Conservation (phyloP, 2,888 invertebrate species). For the Polydrusus tereticollis region DNA sequence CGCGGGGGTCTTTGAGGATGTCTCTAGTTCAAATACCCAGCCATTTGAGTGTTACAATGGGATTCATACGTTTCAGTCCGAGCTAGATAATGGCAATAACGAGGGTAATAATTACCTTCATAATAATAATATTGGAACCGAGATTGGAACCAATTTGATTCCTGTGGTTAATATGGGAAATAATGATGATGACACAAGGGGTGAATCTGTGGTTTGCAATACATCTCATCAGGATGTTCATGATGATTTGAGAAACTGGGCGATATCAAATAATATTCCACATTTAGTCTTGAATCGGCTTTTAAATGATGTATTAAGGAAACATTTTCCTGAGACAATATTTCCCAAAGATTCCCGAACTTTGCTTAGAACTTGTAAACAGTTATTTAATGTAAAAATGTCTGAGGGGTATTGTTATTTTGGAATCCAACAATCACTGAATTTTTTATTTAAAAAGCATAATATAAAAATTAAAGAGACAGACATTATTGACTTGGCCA, state of each 20-base stretch:
- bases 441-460: slow-evolving; percentile 26
- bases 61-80: too few relatives aligned
- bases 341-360: slow-evolving; percentile 40
- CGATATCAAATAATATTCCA: slow-evolving; percentile 25
- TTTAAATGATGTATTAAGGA: slow-evolving; percentile 26
- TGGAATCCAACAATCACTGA: slow-evolving; percentile 38
- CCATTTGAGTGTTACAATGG: too few relatives aligned
- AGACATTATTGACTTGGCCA: slow-evolving; percentile 33
- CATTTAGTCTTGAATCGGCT: slow-evolving; percentile 34
- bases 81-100: too few relatives aligned
- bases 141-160: too few relatives aligned
- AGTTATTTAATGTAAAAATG: slow-evolving; percentile 17
- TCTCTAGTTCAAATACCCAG: too few relatives aligned
- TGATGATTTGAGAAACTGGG: slow-evolving; percentile 23
- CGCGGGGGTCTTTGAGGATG: too few relatives aligned
- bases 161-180: too few relatives aligned
- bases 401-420: slow-evolving; percentile 36
- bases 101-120: too few relatives aligned
- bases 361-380: slow-evolving; percentile 35
- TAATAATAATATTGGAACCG: too few relatives aligned
- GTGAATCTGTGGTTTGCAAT: not conserved
- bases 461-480: slow-evolving; percentile 28
- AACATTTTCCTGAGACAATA: slow-evolving; percentile 35
- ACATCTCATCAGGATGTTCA: not conserved
- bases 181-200: too few relatives aligned